Conservation (phyloP, 2,113 vertebrate species). For the Bolborhynchus lineola region DNA sequence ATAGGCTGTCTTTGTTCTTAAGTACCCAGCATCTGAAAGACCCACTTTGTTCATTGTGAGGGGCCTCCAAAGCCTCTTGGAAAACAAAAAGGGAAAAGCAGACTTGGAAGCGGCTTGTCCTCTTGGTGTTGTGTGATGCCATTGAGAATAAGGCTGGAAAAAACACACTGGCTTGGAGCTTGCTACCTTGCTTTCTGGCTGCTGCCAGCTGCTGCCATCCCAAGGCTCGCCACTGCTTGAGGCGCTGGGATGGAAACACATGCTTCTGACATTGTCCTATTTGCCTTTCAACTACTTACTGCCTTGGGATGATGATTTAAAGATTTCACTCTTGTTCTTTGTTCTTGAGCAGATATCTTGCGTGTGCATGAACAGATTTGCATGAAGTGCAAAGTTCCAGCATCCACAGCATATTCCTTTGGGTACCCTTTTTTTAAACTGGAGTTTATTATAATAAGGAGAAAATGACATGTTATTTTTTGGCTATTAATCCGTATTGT, state of each 20-base stretch:
- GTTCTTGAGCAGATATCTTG: slow-evolving; percentile 19
- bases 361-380: background rate
- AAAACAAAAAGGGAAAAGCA: background rate
- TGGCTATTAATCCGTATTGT: background rate
- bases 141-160: background rate
- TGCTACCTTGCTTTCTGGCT: background rate
- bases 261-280: background rate
- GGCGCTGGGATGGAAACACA: background rate
- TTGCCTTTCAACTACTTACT: background rate
- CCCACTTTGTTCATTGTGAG: background rate
- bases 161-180: fast-evolving
- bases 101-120: background rate
- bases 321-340: background rate
- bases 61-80: background rate
- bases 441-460: background rate
- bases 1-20: background rate
- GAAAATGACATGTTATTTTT: background rate
- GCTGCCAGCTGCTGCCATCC: background rate
- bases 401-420: background rate
- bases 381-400: background rate
- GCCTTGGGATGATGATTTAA: background rate
- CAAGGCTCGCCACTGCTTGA: background rate
- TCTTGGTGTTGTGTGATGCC: background rate
- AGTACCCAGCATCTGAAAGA: background rate
- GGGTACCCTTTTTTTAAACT: background rate